Evolutionary conservation across 2,113 vertebrate species (phyloP), one percentile per base, ranked within the genome.

Genomic region (Oncorhynchus clarkii): DNA sequence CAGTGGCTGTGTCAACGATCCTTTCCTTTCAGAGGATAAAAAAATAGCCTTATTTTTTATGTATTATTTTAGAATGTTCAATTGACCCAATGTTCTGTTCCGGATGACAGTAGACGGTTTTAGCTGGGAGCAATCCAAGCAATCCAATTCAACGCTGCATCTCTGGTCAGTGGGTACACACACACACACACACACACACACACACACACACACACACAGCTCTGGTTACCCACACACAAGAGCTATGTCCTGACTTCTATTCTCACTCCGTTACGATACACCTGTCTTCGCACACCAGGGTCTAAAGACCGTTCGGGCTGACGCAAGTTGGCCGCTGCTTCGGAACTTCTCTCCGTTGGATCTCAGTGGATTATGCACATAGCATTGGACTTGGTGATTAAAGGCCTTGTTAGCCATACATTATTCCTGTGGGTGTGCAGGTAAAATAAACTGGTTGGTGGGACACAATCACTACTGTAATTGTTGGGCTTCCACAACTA

Each of bases 251-350:
- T 68, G 66, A 75, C 83, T 84, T 77, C 82, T 78, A 73, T 85
- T 88, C 82, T 86, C 85, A 85, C 88, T 71, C 80, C 68, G 72
- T 89, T 81, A 83, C 2, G 60, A 76, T 76, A 85, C 91, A 92
- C 87, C 90, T 91, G 89, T 92, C 87, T 87, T 85, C 72, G 31
- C 29, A 31, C 76, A 11, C n/a, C n/a, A 64, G 39, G 39, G 9
- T 45, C 39, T 45, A 11, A 45, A 29, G 66, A 62, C 73, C 39
- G 77, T 24, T 68, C 27, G 14, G 68, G 77, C 74, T 83, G 80
- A 86, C 82, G 82, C 81, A 83, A 70, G 60, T 82, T 79, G 72
- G 76, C 73, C 70, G 24, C 73, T 84, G 86, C 84, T 26, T 81
- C 78, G 79, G 88, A 89, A 91, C 51, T 29, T 39, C 66, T 71